Evolutionary conservation across 30 jellyfish, hydroid and myxozoan genomes (phyloP), one percentile per base, ranked within the genome.

Genomic region (Aurelia aurita complex sp. Pacific): DNA sequence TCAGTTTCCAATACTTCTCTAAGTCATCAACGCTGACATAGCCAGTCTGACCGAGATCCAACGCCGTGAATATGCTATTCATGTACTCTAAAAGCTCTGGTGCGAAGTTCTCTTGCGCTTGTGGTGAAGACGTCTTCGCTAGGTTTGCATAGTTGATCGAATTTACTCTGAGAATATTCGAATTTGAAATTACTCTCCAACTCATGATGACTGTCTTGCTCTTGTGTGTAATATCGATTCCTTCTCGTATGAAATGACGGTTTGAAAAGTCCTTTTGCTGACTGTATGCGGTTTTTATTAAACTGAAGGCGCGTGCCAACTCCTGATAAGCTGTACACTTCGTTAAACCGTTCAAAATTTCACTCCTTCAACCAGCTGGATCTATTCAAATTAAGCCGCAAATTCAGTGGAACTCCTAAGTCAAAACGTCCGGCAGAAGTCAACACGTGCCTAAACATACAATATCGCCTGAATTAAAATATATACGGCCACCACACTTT

Each of bases 101-200:
- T 8, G 92, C 86, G 33, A 82, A 72, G 40, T 69, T 82, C 16
- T 72, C 85, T 57, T 72, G 85, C 8, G 57, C 9, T 19, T 55
- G 51, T 4, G 70, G 51, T 4, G 70, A 23, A 4, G 69, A 53
- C 43, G 36, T 35, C 15, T 62, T 65, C 11, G 23, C 51, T 18
- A 72, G 11, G 18, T 73, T 73, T 34, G 15, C 38, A 43, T 61
- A 62, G 18, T 71, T 71, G 42, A 82, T 60, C 74, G 92, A 69
- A 33, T 72, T 73, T 1, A 61, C 85, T 35, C 92, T 73, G 63
- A 82, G 76, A 29, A 82, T 43, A 50, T 43, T 69, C 8, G 92
- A 82, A 50, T 82, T 82, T 82, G 92, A 82, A 57, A 82, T 62
- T 3, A 72, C 85, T 62, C 75, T 71, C 92, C 85, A 82, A 71